These are phyloP conservation scores for Neoaliturus tenellus DNA, from an alignment of 2,888 invertebrate genomes.

Conservation along the genomic window DNA sequence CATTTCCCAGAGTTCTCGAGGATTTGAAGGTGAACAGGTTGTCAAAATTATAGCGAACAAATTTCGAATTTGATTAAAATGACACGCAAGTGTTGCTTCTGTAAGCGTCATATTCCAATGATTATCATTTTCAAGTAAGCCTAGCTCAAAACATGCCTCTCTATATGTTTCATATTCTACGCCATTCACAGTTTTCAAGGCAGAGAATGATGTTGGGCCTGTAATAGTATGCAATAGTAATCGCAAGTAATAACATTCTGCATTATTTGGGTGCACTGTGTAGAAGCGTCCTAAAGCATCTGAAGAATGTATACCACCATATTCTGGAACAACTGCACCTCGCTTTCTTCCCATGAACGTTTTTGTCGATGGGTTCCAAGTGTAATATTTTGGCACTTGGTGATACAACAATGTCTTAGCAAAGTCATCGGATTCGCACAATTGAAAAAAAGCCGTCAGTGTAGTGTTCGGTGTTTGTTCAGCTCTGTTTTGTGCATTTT, in stretches of 20 bases:
- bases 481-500: slow-evolving; percentile 57
- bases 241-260: slow-evolving; percentile 65
- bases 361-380: slow-evolving; percentile 61
- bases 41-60: slow-evolving; percentile 66
- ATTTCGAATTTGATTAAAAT: slow-evolving; percentile 58
- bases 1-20: slow-evolving; percentile 65
- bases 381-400: slow-evolving; percentile 63
- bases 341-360: slow-evolving; percentile 59
- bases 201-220: slow-evolving; percentile 67
- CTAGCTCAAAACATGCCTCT: slow-evolving; percentile 70
- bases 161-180: slow-evolving; percentile 68
- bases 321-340: slow-evolving; percentile 55
- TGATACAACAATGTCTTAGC: slow-evolving; percentile 62
- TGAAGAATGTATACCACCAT: slow-evolving; percentile 58
- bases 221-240: slow-evolving; percentile 63
- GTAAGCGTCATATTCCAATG: slow-evolving; percentile 66
- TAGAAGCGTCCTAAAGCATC: slow-evolving; percentile 60
- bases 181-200: slow-evolving; percentile 69
- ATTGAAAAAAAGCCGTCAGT: slow-evolving; percentile 64
- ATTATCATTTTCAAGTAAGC: slow-evolving; percentile 69
- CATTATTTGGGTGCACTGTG: slow-evolving; percentile 64
- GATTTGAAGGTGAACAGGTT: slow-evolving; percentile 64
- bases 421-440: slow-evolving; percentile 60
- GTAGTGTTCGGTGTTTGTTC: slow-evolving; percentile 59
- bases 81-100: slow-evolving; percentile 61